These are phyloP conservation scores for Dromas ardeola DNA, from an alignment of 2,113 vertebrate genomes.

Conservation along the genomic window DNA sequence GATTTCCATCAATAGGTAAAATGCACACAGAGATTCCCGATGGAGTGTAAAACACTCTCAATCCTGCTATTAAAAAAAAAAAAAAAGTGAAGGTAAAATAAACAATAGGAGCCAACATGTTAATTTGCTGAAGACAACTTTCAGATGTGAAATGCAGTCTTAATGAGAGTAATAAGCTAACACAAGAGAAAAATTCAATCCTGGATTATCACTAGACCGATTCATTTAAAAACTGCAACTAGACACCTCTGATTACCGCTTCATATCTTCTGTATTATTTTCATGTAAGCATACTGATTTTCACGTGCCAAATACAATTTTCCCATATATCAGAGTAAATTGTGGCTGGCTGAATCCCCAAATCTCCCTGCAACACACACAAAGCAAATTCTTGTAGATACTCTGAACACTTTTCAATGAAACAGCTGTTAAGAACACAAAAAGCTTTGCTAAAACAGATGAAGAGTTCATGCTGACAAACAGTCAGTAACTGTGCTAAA, in stretches of 20 bases:
- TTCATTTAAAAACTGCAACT: background rate
- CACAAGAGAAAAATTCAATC: background rate
- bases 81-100: background rate
- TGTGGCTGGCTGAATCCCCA: background rate
- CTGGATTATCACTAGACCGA: background rate
- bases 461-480: slow-evolving; percentile 21
- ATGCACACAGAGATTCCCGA: background rate
- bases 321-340: background rate
- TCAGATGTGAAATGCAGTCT: slow-evolving; percentile 2
- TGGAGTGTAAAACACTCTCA: background rate
- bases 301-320: background rate
- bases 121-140: slow-evolving; percentile 37
- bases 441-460: background rate
- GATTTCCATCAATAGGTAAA: slow-evolving; percentile 53
- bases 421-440: slow-evolving; percentile 38
- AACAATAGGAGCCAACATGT: background rate
- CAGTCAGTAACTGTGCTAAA: slow-evolving; percentile 22
- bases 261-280: background rate
- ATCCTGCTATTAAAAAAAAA: background rate
- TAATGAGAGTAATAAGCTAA: slow-evolving; percentile 4
- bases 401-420: background rate
- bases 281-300: background rate
- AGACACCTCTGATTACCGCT: background rate
- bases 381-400: background rate
- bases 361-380: background rate